These are phyloP conservation scores for Cetoscarus ocellatus DNA, from an alignment of 2,797 vertebrate species.

Conservation along the genomic window DNA sequence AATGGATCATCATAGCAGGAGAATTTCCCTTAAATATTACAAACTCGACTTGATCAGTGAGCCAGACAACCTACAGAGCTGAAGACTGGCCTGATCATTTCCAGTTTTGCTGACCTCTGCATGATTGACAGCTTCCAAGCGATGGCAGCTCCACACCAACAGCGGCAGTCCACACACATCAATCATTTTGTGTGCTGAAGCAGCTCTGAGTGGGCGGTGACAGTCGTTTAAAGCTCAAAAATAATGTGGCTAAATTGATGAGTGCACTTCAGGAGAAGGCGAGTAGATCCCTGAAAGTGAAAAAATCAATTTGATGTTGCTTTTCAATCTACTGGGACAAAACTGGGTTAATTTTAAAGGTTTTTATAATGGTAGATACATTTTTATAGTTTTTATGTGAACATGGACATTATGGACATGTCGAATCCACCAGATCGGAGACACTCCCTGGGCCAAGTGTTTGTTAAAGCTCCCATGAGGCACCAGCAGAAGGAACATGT, in stretches of 20 bases:
- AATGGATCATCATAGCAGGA: slow-evolving; percentile 12
- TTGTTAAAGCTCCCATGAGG: too few relatives aligned
- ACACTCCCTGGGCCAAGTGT: too few relatives aligned
- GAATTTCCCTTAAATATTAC: slow-evolving; percentile 16
- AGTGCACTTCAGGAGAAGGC: slow-evolving; percentile 1
- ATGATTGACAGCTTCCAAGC: slow-evolving; percentile 27
- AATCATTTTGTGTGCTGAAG: slow-evolving; percentile 43
- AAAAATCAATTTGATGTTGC: slow-evolving; percentile 1
- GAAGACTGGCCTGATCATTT: slow-evolving; percentile 8
- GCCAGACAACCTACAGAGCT: not conserved
- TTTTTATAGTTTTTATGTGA: too few relatives aligned
- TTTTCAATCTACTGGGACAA: not conserved
- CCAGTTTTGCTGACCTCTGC: slow-evolving; percentile 36
- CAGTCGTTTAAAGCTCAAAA: slow-evolving; percentile 15
- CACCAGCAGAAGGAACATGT: too few relatives aligned
- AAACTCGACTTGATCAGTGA: slow-evolving; percentile 20
- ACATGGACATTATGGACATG: too few relatives aligned
- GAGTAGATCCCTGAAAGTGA: too few relatives aligned
- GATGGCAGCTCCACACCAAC: slow-evolving; percentile 7
- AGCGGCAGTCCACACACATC: slow-evolving; percentile 29
- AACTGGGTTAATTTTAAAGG: not conserved
- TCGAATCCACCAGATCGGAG: too few relatives aligned
- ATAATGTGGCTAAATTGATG: slow-evolving; percentile 21
- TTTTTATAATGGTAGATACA: too few relatives aligned
- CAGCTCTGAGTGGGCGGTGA: slow-evolving; percentile 17